phyloP scores from a whole-genome alignment of 1,140 invertebrate species.

The Danaus melanippus region DNA sequence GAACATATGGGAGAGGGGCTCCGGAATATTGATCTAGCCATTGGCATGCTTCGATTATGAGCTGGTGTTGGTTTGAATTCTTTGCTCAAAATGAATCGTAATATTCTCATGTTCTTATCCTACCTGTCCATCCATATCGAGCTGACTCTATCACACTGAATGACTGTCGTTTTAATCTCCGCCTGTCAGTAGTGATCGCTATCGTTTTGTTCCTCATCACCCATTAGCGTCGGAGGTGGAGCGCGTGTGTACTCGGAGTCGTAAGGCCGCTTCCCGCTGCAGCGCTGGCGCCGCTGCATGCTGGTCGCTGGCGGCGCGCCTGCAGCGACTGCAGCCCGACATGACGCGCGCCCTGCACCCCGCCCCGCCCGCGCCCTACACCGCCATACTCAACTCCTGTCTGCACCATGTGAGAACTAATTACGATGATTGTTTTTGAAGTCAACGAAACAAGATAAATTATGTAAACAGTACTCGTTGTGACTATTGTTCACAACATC shows the following conservation, averaged over 20 bases:
- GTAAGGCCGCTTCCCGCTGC: conserved; percentile 34
- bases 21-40: no score
- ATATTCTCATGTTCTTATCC: no score
- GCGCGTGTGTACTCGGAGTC: conserved; percentile 28
- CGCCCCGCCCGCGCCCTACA: conserved; percentile 40
- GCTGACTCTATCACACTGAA: no score
- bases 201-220: background rate
- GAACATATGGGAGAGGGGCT: background rate
- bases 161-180: no score
- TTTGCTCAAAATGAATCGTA: no score
- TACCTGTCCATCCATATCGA: no score
- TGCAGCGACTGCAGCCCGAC: conserved; percentile 49
- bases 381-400: conserved; percentile 29
- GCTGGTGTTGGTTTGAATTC: no score
- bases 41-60: no score
- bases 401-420: conserved; percentile 31
- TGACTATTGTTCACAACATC: no score
- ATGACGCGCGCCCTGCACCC: conserved; percentile 44
- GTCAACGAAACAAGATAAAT: background rate
- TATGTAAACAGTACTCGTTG: no score
- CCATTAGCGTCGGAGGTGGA: conserved; percentile 23
- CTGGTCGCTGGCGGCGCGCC: conserved; percentile 43
- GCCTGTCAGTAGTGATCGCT: background rate
- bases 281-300: conserved; percentile 30
- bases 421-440: background rate